Evolutionary conservation across 2,797 vertebrate species (phyloP), one percentile per base, ranked within the genome.

Genomic region (Galaxias olidus): DNA sequence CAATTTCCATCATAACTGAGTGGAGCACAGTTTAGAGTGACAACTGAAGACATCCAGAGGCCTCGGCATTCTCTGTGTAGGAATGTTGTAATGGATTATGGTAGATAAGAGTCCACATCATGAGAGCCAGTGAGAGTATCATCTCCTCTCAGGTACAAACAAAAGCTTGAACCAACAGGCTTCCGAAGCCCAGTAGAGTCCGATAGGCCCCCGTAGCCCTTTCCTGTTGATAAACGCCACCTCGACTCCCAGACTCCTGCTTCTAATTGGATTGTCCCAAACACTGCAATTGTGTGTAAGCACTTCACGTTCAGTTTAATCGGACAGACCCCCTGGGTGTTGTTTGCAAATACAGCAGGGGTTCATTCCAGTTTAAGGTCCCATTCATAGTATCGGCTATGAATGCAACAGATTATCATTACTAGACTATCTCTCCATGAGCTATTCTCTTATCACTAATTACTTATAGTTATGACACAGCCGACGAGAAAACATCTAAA

Each of bases 301-400:
- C 59, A 59, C 59, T 74, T 75, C 53, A 48, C 41, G 59, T 44
- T 1, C 47, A 65, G 45, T 40, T 50, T 66, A 61, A 56, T 13
- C 66, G 45, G 20, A 40, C 66, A 53, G 70, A 58, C 61, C 61
- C 63, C 53, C 1, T 42, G 47, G 47, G 63, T 20, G 69, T 11
- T 61, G 30, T 30, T 59, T 8, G 56, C 58, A 30, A 40, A 30
- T 44, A 44, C 66, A 51, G 11, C 57, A 62, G 43, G 14, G 45
- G 6, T 65, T 75, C 77, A 56, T 40, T 41, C 40, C 69, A 79
- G 75, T 71, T 63, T 66, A 17, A 66, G 79, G 74, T 71, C 73
- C 43, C 51, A 64, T 55, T 64, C 11, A 47, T 4, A 4, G 4
- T 4, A 20, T 53, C 9, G 17, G 17, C 18, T 18, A 18, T 52